Evolutionary conservation across 2,888 invertebrate species (phyloP), one percentile per base, ranked within the genome.

Genomic region (Agrochola litura): DNA sequence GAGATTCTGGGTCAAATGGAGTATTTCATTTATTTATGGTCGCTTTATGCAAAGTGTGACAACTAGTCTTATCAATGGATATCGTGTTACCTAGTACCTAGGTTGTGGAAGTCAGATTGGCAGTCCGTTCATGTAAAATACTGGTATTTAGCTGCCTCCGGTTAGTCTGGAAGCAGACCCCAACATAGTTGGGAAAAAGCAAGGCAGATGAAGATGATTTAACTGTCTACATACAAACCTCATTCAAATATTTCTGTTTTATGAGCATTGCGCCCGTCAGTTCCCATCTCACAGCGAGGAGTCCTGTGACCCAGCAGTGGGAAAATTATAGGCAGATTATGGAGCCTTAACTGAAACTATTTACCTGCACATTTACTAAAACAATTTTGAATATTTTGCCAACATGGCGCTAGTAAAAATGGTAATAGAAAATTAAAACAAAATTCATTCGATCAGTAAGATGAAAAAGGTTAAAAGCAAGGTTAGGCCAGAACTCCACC

Each of bases 1-100:
- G 30, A 56, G 41, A 63, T 64, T 63, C 37, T 37, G 37, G 70
- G 73, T 61, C 70, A n/a, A 49, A 70, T 64, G 5, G 37, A 16
- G 54, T 73, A 58, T 76, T 70, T 70, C 0, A 60, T 69, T 70
- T 63, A 70, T 83, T 73, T 73, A 73, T 60, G 60, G 37, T 66
- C 14, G 25, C 8, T 71, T 61, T 22, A n/a, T 30, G 37, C 12
- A 49, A 58, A 61, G 41, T 14, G 37, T 67, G 49, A 49, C 16
- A 49, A 6, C 16, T 6, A 49, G 49, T 49, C 6, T 49, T 49
- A 49, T 6, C 49, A 16, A 49, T 16, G 16, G 49, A 6, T 49
- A 16, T 49, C 49, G 49, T 49, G 16, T 49, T 49, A 19, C 6
- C 16, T 16, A 49, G 49, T 49, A 16, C 16, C 49, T 49, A 6